Evolutionary conservation across 2,888 invertebrate species (phyloP).

Genomic region (Cryptocheilus praepositus): DNA sequence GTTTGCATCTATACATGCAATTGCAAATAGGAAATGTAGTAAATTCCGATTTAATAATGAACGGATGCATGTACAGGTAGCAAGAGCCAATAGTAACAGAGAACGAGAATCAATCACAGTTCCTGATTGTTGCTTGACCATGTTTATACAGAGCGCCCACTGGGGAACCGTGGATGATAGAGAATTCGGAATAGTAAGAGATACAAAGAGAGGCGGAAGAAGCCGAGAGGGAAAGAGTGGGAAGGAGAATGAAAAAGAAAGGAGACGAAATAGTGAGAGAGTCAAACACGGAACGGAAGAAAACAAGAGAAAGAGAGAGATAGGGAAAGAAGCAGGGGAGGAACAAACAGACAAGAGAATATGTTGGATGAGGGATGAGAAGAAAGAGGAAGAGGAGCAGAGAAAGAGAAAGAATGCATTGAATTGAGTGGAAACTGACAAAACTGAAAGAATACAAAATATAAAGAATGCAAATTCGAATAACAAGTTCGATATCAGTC

Average conservation of each 20-base stretch:
- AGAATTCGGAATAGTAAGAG: not conserved
- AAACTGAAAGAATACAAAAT: no score
- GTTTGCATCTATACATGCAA: no score
- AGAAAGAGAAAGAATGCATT: not conserved
- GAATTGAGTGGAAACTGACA: no score
- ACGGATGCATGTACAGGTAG: conserved; percentile 6
- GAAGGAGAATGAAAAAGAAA: not conserved
- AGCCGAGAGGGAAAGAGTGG: not conserved
- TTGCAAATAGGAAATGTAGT: not conserved
- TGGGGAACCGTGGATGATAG: conserved; percentile 8
- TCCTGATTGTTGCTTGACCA: conserved; percentile 62
- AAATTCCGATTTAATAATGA: conserved; percentile 2
- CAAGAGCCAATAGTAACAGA: conserved; percentile 11
- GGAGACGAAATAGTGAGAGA: no score
- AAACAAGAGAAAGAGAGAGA: no score
- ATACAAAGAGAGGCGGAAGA: not conserved
- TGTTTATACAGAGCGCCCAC: conserved; percentile 58
- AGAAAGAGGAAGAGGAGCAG: not conserved
- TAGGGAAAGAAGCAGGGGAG: no score
- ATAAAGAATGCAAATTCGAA: no score
- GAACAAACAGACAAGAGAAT: no score
- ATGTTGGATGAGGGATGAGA: not conserved
- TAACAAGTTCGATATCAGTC: no score
- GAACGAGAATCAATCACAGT: conserved; percentile 62
- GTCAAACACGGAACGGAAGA: no score